Base-by-base conservation (phyloP, 64 coral and sea anemone genomes). In the Orbicella faveolata region DNA sequence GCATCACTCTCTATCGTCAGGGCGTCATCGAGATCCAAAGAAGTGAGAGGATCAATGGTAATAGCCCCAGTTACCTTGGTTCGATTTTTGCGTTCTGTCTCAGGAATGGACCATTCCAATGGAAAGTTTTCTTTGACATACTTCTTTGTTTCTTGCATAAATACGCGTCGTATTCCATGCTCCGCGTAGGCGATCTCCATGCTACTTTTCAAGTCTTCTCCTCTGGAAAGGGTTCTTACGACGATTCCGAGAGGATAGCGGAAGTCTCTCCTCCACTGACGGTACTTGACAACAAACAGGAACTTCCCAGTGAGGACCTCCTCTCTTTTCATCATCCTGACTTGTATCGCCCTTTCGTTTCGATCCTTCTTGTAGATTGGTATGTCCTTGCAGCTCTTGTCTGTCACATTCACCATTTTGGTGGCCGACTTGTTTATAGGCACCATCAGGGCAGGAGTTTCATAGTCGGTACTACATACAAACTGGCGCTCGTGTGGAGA, bases 381-480 rank as follows among this genome's bases (percentile, higher is more conserved):
- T 23, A 93, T 18, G 77, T 79, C 63, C 14, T 34, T n/a, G 25
- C 75, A 89, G 19, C 69, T 59, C 26, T 81, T 92, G 55, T 98
- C 90, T 10, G 87, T 90, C 26, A 98, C 74, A 34, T 90, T 90
- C 21, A 94, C 87, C 51, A 98, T 44, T 83, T 87, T 95, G 19
- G 87, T 80, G 34, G 92, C 90, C 2, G 90, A 90, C 61, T 92
- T 98, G 88, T 98, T 98, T 12, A 94, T 98, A 16, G 96, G 96
- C 6, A 83, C 36, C 96, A 98, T 98, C 20, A 98, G 19, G 54
- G 67, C 17, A 73, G 69, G 87, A 62, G 93, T 95, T 44, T 76
- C 90, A 10, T 61, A 23, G 34, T 95, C 86, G 23, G 77, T 77
- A 41, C 77, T 83, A 26, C 96, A 98, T 59, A 98, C 96, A 85